These are phyloP conservation scores for Nycticryphes semicollaris DNA, from an alignment of 2,113 vertebrate species.

Conservation along the genomic window DNA sequence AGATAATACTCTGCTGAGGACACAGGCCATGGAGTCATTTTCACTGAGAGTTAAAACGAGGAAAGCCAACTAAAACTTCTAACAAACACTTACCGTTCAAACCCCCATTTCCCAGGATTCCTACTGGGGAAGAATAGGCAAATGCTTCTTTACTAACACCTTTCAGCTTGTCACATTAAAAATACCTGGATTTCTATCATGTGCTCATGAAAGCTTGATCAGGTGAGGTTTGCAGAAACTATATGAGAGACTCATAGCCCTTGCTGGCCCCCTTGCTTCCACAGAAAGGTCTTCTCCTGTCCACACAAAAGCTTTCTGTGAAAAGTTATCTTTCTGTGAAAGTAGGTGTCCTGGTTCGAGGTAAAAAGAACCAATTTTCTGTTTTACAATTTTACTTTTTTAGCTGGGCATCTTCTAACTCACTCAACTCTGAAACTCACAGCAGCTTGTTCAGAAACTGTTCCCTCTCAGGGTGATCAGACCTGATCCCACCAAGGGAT, in stretches of 20 bases:
- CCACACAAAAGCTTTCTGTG: not conserved
- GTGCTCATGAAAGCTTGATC: not conserved
- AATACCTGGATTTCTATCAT: not conserved
- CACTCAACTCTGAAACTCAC: no score
- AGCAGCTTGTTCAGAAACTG: no score
- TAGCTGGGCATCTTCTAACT: no score
- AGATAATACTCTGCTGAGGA: not conserved
- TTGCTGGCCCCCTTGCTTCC: not conserved
- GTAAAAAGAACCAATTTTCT: no score
- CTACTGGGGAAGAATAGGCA: not conserved
- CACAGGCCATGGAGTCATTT: rapidly evolving
- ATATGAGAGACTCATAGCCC: not conserved
- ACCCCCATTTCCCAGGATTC: not conserved
- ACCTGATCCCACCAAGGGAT: no score
- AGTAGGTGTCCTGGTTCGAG: no score
- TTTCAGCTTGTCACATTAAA: not conserved
- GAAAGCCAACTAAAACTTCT: not conserved
- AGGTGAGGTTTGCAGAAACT: not conserved
- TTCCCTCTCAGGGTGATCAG: no score
- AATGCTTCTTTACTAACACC: not conserved
- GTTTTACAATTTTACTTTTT: no score
- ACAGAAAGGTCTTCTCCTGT: not conserved
- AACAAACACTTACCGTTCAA: not conserved
- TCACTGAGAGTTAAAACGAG: not conserved
- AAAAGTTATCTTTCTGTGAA: not conserved